Base-by-base conservation (phyloP, 2,888 invertebrate genomes). In the Trichogramma dendrolimi region DNA sequence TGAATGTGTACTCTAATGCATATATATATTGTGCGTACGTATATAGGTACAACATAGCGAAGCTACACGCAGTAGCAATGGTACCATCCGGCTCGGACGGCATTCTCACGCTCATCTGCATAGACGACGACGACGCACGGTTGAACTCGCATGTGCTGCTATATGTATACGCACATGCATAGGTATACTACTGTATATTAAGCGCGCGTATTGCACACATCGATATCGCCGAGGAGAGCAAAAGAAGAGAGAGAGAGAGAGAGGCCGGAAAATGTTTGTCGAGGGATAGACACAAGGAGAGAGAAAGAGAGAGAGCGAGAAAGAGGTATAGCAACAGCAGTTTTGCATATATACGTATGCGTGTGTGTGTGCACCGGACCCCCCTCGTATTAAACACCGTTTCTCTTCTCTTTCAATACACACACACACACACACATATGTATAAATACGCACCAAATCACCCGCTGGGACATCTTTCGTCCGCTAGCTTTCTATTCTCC, bases 21-120 rank as follows among this genome's bases (percentile, higher is more conserved):
- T n/a, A n/a, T n/a, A 14, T 14, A 14, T 14, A 14, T 14, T 27
- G 3, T 3, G 27, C 27, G 27, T 27, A 27, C 27, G 27, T 27
- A 27, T 27, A 27, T 27, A 27, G 27, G 27, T 27, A 27, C 27
- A 27, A 27, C 27, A 27, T 27, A 27, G 1, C n/a, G n/a, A 8
- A 46, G 10, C 10, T 46, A 46, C n/a, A 46, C 46, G 46, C n/a
- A 46, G 8, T 10, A 46, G n/a, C 8, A 46, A 10, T 70, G 67
- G 69, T 70, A 71, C 73, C 73, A 73, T 73, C 71, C 72, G 75
- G 73, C 73, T 71, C 73, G 73, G 72, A 72, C 71, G 70, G 72
- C 71, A 76, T 77, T 77, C 77, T 77, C 77, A 77, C 77, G 77
- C 76, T 77, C 75, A 77, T 77, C 74, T 75, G 74, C 77, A 77